Evolutionary conservation across 2,797 vertebrate genomes (phyloP).

Genomic region (Poecilia picta): DNA sequence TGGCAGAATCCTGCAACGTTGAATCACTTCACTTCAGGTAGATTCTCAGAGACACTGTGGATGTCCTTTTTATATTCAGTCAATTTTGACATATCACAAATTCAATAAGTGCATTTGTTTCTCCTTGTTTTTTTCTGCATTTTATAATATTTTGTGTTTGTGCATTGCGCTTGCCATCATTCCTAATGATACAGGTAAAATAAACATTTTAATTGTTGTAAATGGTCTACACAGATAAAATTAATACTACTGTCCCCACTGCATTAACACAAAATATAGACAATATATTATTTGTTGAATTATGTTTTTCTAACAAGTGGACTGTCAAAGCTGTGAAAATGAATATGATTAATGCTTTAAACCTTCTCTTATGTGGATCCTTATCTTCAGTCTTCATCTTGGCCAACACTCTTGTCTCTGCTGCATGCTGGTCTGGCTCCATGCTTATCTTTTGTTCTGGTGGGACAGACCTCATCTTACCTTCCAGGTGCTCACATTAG

Average conservation of each 20-base stretch:
- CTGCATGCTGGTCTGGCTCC: slow-evolving; percentile 14
- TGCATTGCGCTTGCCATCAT: background rate
- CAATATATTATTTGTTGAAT: background rate
- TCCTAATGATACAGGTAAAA: background rate
- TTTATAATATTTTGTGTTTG: background rate
- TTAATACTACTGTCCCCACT: background rate
- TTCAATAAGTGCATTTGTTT: background rate
- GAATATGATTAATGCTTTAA: background rate
- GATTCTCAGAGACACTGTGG: background rate
- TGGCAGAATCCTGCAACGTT: background rate
- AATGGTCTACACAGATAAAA: background rate
- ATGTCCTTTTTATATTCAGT: background rate
- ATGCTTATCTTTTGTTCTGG: slow-evolving; percentile 47
- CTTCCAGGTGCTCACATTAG: slow-evolving; percentile 69
- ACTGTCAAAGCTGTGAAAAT: background rate
- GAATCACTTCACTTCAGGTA: background rate
- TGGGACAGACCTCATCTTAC: slow-evolving; percentile 54
- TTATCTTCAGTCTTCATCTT: slow-evolving; percentile 36
- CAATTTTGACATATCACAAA: background rate
- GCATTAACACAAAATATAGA: background rate
- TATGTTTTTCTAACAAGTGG: background rate
- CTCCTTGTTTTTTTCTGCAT: background rate
- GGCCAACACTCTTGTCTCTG: slow-evolving; percentile 18
- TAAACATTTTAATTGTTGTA: background rate
- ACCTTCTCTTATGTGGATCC: slow-evolving; percentile 34